These are phyloP conservation scores for Ceratina calcarata DNA, from an alignment of 1,140 invertebrate genomes.

Conservation along the genomic window DNA sequence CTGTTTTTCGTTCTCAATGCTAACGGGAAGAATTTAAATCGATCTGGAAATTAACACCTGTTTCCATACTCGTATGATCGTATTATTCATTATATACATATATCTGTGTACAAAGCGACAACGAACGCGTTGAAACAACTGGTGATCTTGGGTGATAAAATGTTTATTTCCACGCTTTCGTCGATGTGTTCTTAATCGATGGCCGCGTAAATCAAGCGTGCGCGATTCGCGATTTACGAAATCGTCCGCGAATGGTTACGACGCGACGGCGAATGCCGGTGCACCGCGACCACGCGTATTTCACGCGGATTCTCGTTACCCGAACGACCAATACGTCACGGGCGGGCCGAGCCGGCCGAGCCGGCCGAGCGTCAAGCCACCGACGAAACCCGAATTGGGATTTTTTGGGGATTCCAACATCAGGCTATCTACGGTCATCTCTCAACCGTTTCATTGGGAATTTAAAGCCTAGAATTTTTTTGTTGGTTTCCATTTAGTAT, in stretches of 20 bases:
- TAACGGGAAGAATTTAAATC: no score
- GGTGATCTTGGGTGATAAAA: slow-evolving; percentile 32
- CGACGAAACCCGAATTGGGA: slow-evolving; percentile 31
- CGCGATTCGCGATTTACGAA: slow-evolving; percentile 41
- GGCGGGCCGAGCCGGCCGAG: background rate
- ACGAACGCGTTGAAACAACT: background rate
- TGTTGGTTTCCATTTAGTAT: background rate
- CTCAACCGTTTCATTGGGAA: background rate
- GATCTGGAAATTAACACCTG: background rate
- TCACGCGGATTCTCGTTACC: slow-evolving; percentile 29
- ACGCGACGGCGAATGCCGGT: background rate
- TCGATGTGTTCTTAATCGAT: slow-evolving; percentile 43
- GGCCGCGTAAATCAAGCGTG: slow-evolving; percentile 39
- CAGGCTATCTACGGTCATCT: background rate
- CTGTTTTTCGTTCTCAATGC: no score
- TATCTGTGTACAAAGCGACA: background rate
- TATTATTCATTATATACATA: slow-evolving; percentile 25
- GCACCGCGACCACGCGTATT: slow-evolving; percentile 27
- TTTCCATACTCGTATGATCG: no score
- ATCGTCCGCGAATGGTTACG: slow-evolving; percentile 37
- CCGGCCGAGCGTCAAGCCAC: background rate
- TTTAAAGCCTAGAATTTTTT: slow-evolving; percentile 1
- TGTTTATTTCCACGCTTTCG: slow-evolving; percentile 55
- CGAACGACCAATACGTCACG: background rate
- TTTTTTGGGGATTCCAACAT: slow-evolving; percentile 6